A percentile compares a stretch with the other conserved stretches of the same genome.
Evolutionary conservation across 2,113 vertebrate species (phyloP).

Genomic region (Tor tambroides): DNA sequence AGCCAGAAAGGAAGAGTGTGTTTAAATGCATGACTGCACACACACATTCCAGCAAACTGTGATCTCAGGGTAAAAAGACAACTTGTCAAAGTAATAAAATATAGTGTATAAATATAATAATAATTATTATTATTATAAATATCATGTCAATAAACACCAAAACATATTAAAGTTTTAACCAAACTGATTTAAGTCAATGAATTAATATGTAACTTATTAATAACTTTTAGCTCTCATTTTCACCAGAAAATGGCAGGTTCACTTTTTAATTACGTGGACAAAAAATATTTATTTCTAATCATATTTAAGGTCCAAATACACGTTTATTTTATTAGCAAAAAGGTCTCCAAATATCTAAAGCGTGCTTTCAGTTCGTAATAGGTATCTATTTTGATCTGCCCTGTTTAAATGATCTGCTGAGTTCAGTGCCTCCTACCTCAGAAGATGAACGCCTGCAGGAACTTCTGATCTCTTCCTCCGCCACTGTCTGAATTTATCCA

Average conservation of each 20-base stretch:
- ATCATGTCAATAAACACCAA: background rate
- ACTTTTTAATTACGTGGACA: background rate
- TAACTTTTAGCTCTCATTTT: background rate
- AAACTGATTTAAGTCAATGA: background rate
- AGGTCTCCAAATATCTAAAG: background rate
- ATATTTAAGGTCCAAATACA: background rate
- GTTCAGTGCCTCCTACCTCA: constrained; percentile 66
- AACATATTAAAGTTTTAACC: background rate
- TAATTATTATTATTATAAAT: background rate
- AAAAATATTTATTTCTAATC: background rate
- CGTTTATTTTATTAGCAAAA: background rate
- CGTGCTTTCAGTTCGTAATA: background rate
- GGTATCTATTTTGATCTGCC: background rate
- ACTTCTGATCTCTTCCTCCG: constrained; percentile 53
- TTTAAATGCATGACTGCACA: constrained; percentile 56
- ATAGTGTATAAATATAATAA: background rate
- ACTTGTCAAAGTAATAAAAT: background rate
- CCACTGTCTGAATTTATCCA: constrained; percentile 57
- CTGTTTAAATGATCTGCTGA: background rate
- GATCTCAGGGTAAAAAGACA: background rate
- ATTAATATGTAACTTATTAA: background rate
- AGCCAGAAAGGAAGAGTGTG: constrained; percentile 8
- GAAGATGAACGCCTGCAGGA: constrained; percentile 63
- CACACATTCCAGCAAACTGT: constrained; percentile 16
- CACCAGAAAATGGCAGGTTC: too few relatives aligned